These are phyloP conservation scores for Cyrtorhinus lividipennis DNA, from an alignment of 1,140 invertebrate genomes.

Conservation along the genomic window DNA sequence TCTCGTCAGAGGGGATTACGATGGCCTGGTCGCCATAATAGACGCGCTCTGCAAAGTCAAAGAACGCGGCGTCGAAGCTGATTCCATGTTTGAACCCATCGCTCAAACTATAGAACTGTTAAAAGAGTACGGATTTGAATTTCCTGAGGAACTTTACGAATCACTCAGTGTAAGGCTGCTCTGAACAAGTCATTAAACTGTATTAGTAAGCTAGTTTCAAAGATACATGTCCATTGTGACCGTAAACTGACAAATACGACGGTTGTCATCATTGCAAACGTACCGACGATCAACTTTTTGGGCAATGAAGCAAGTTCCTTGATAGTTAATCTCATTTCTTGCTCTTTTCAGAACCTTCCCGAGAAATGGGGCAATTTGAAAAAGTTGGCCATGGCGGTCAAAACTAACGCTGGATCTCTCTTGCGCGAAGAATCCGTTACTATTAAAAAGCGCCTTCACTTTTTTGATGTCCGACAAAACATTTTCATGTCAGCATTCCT, in stretches of 20 bases:
- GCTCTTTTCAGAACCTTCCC: conserved; percentile 53
- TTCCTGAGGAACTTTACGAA: conserved; percentile 40
- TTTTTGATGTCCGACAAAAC: conserved; percentile 64
- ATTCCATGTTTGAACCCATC: conserved; percentile 54
- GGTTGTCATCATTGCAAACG: too few relatives aligned
- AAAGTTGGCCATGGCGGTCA: conserved; percentile 65
- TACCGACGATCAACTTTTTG: too few relatives aligned
- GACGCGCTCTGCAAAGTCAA: conserved; percentile 35
- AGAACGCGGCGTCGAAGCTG: conserved; percentile 34
- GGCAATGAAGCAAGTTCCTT: too few relatives aligned
- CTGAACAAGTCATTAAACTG: too few relatives aligned
- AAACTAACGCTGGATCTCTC: conserved; percentile 68
- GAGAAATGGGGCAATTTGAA: conserved; percentile 80
- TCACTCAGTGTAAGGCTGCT: conserved; percentile 26
- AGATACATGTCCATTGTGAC: too few relatives aligned
- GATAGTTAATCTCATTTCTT: neutral
- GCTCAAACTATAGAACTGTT: conserved; percentile 60
- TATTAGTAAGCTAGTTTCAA: too few relatives aligned
- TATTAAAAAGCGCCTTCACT: conserved; percentile 48
- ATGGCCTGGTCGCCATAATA: conserved; percentile 35
- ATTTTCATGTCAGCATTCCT: conserved; percentile 60
- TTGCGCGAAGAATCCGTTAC: conserved; percentile 50
- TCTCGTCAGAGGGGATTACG: conserved; percentile 36
- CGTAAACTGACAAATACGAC: too few relatives aligned
- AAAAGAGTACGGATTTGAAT: conserved; percentile 55